Conservation (phyloP, 64 coral and sea anemone genomes). For the Orbicella faveolata region DNA sequence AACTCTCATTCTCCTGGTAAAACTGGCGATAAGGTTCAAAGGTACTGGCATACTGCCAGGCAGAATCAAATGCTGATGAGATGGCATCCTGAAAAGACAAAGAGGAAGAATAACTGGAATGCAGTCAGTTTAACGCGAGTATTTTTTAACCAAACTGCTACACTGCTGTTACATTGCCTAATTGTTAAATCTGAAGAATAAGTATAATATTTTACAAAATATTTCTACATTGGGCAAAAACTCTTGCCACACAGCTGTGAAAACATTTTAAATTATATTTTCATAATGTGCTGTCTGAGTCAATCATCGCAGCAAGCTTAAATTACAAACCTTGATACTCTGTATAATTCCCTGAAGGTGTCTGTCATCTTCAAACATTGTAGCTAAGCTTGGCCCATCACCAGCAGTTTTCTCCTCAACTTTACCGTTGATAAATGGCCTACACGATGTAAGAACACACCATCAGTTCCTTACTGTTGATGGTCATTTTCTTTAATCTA, state of each 20-base stretch:
- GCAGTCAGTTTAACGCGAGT: background rate
- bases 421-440: slow-evolving; percentile 96
- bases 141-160: no score
- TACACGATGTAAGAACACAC: background rate
- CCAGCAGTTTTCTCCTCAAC: slow-evolving; percentile 96
- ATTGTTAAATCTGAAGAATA: no score
- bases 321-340: slow-evolving; percentile 76
- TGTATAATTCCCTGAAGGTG: slow-evolving; percentile 94
- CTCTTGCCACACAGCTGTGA: no score
- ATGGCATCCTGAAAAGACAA: slow-evolving; percentile 77
- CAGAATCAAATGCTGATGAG: slow-evolving; percentile 78
- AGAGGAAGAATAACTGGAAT: background rate
- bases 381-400: slow-evolving; percentile 92
- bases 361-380: slow-evolving; percentile 99
- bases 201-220: no score
- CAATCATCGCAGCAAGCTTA: no score
- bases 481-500: no score
- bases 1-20: slow-evolving; percentile 95
- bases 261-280: no score
- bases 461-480: background rate
- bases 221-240: no score
- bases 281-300: background rate
- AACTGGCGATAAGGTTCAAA: slow-evolving; percentile 94
- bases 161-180: no score
- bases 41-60: slow-evolving; percentile 84